Percentiles rank a stretch among this genome's conserved stretches.
Conservation (phyloP, 92 coral and sea anemone genomes). For the Metridium senile region DNA sequence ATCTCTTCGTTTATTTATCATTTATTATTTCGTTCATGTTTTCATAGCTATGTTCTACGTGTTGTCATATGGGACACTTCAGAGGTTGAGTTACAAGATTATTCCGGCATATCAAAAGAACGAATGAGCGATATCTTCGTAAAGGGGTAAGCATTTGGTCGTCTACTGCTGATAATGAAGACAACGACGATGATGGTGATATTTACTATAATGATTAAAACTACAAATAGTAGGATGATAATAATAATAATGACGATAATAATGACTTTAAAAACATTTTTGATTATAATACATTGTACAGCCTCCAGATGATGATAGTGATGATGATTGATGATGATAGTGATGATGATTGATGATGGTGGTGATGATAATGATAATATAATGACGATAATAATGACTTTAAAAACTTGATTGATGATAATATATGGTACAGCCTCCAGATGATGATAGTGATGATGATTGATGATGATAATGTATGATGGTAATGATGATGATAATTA, state of each 20-base stretch:
- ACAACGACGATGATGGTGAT: background rate
- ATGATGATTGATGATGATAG: conserved; percentile 11
- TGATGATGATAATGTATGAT: conserved; percentile 6
- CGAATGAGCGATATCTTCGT: conserved; percentile 96
- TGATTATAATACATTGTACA: background rate
- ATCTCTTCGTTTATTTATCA: too few relatives aligned
- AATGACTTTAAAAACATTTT: background rate
- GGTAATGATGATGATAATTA: background rate
- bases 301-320: background rate
- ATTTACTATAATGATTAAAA: background rate
- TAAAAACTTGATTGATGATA: background rate
- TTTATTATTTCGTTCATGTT: too few relatives aligned
- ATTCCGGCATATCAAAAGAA: conserved; percentile 84
- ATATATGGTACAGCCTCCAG: background rate
- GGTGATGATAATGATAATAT: conserved; percentile 5
- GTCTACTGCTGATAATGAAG: background rate
- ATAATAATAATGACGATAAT: background rate
- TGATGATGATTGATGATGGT: background rate
- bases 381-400: background rate
- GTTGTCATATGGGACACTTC: conserved; percentile 93
- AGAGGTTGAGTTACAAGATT: conserved; percentile 80
- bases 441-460: conserved; percentile 4
- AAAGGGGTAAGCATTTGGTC: conserved; percentile 30
- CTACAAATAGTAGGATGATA: background rate
- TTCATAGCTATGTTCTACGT: conserved; percentile 75